Evolutionary conservation across 2,113 vertebrate genomes (phyloP).

Genomic region (Microcebus tavaratra): DNA sequence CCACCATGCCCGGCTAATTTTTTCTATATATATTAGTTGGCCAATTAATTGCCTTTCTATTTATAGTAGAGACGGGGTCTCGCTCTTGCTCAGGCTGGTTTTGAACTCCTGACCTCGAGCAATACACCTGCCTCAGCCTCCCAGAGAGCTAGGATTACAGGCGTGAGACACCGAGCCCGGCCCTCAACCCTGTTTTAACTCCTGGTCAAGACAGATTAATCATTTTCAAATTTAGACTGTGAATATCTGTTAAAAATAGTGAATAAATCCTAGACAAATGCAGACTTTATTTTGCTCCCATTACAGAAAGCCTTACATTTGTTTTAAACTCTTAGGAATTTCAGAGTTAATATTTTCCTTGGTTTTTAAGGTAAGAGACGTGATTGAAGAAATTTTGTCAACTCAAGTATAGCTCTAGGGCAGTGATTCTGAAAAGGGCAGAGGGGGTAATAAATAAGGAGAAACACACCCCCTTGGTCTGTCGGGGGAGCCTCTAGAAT

Average conservation of each 20-base stretch:
- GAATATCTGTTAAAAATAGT: conserved; percentile 24
- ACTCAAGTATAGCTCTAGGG: conserved; percentile 13
- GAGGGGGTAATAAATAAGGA: neutral
- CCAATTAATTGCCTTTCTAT: too few relatives aligned
- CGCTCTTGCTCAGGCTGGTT: too few relatives aligned
- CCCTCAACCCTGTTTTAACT: neutral
- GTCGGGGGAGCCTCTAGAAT: neutral
- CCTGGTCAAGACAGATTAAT: neutral
- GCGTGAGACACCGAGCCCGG: accelerated
- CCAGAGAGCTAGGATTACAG: too few relatives aligned
- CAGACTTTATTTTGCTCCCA: conserved; percentile 22
- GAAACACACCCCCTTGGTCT: neutral
- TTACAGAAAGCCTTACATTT: conserved; percentile 14
- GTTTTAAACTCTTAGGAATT: conserved; percentile 59
- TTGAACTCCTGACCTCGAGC: too few relatives aligned
- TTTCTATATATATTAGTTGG: too few relatives aligned
- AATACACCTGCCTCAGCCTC: too few relatives aligned
- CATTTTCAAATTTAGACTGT: conserved; percentile 32
- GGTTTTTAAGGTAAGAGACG: conserved; percentile 35
- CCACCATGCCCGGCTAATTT: too few relatives aligned
- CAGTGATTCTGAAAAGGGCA: neutral
- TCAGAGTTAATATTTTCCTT: conserved; percentile 65
- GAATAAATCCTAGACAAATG: conserved; percentile 28
- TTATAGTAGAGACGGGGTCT: too few relatives aligned
- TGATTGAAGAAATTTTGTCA: conserved; percentile 25